Base-by-base conservation (phyloP, 2,113 vertebrate genomes). In the Hippotragus niger region DNA sequence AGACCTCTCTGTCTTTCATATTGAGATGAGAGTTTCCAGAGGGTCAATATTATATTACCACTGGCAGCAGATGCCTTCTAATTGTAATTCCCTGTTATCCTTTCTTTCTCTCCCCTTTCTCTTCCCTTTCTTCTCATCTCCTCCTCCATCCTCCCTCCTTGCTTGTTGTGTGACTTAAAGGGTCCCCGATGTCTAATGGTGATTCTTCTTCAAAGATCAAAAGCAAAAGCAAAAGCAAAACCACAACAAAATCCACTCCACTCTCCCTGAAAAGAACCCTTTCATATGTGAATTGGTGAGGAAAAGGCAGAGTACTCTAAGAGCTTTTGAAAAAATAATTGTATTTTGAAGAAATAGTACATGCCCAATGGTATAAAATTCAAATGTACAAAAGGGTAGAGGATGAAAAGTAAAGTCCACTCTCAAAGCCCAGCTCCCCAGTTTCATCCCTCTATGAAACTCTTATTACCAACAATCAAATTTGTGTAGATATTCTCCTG, bases 151-250 rank as follows among this genome's bases (percentile, higher is more conserved):
- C 7, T 93, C 29, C 57, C 45, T 93, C 74, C 45, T 90, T 74
- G 60, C 53, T 40, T 94, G 9, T 86, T 97, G 78, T 52, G 23
- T 96, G 84, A 82, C 64, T 90, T 93, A 76, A 94, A 97, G 92
- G 25, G 29, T 67, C 67, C 78, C 45, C 25, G 58, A 47, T 91
- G 57, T 76, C 86, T 88, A 92, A 83, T 88, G 17, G 67, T 74
- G 81, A 97, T 74, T 96, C 31, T 97, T 95, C 78, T 95, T 95
- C 80, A 96, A 81, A 84, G 86, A 97, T 76, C 80, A 98, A 98
- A 96, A 94, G 57, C 81, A 94, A 98, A 96, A 94, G 57, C 80
- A 94, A 92, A 97, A 92, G 80, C 58, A 93, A 95, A 95, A 93
- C 2, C 36, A 95, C 52, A 84, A 96, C 84, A 96, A 92, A 98